Base-by-base conservation (phyloP, 2,888 invertebrate genomes). In the Pseudococcus viburni region DNA sequence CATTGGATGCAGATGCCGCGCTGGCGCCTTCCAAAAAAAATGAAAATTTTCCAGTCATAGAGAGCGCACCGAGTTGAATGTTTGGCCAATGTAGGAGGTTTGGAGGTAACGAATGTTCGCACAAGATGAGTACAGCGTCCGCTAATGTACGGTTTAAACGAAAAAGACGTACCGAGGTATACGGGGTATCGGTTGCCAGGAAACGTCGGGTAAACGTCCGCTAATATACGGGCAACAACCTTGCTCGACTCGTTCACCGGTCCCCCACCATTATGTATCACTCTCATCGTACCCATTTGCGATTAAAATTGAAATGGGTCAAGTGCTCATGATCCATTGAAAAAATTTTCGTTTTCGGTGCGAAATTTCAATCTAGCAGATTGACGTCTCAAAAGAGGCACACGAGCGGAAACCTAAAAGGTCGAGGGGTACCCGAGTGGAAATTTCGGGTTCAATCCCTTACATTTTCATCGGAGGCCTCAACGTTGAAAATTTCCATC, bases 151-250 rank as follows among this genome's bases (percentile, higher is more conserved):
- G 88, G 86, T 51, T 83, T 83, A 46, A 55, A 59, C 55, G 88
- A 64, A 26, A n/a, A 33, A 83, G 88, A n/a, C 12, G 19, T 26
- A n/a, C n/a, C 26, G 85, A 33, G 39, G 85, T 85, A 39, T 33
- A 15, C 33, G 88, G 88, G 55, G 73, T n/a, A 48, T 83, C 59
- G 80, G 88, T 88, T 88, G 88, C 88, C 88, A 88, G 83, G 88
- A 88, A 88, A 88, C 88, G 88, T 80, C 77, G 88, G 88, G 88
- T 88, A 88, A 88, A 88, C 55, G 88, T 80, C 88, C 88, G 88
- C 88, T 88, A 80, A 88, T 88, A 80, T 83, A 88, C 88, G 88
- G 88, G 88, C 88, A 88, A 88, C 88, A 88, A 88, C 88, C 88
- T 88, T 88, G 88, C 42, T 88, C 88, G 88, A 88, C 80, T 88